Conservation (phyloP, 1,140 invertebrate species). For the Drosophila lacertosa region DNA sequence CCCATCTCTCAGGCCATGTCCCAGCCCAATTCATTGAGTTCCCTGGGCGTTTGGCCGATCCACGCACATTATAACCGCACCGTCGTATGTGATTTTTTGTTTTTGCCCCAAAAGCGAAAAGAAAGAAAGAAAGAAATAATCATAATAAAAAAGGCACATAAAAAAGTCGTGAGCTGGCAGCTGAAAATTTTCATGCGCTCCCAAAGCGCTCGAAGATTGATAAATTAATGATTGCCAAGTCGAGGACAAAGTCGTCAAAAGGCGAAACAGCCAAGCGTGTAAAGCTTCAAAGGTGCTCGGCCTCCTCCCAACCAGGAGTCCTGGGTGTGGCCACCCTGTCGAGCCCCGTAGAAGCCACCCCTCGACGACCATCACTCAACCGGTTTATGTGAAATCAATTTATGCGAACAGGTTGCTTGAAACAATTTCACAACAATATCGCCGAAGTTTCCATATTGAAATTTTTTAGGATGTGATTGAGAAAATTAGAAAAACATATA, state of each 20-base stretch:
- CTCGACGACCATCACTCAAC: neutral
- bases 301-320: neutral
- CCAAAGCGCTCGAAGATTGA: constrained; percentile 77
- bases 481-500: neutral
- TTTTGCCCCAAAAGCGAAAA: constrained; percentile 35
- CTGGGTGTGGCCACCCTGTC: neutral
- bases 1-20: constrained; percentile 15
- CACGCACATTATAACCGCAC: constrained; percentile 63
- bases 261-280: constrained; percentile 26
- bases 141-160: constrained; percentile 79
- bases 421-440: constrained; percentile 20
- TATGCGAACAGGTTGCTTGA: constrained; percentile 49
- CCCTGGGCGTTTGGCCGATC: constrained; percentile 21
- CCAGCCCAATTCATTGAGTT: constrained; percentile 24
- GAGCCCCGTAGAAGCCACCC: neutral
- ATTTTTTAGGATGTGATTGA: neutral
- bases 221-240: constrained; percentile 79
- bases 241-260: constrained; percentile 57
- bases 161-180: constrained; percentile 70
- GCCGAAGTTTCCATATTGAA: constrained; percentile 3
- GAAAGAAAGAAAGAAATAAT: constrained; percentile 75
- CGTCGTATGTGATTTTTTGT: constrained; percentile 58
- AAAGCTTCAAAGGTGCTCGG: constrained; percentile 47
- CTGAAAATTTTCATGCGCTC: constrained; percentile 77
- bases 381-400: constrained; percentile 75